phyloP scores from a whole-genome alignment of 2,888 invertebrate genomes.

The Cataglyphis albicans region DNA sequence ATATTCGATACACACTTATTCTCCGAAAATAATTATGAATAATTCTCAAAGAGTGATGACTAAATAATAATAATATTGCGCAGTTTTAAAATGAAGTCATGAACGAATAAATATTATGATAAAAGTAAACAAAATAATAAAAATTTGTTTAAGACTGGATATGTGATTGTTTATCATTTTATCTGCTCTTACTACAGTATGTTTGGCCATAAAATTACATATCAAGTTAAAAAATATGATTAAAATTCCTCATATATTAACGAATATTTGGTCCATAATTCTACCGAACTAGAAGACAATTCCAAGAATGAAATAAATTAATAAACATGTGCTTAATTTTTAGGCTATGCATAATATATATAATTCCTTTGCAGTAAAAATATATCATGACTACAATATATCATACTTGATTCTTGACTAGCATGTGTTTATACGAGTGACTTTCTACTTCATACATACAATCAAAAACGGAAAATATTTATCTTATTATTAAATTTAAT shows the following conservation, averaged over 20 bases:
- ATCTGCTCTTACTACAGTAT: slow-evolving; percentile 8
- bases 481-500: neutral
- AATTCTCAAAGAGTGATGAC: neutral
- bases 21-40: slow-evolving; percentile 8
- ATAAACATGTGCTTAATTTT: slow-evolving; percentile 63
- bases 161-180: slow-evolving; percentile 3
- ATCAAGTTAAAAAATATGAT: slow-evolving; percentile 28
- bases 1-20: neutral
- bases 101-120: neutral
- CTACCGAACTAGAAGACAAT: slow-evolving; percentile 23
- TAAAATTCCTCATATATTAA: slow-evolving; percentile 21
- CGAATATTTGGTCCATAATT: slow-evolving; percentile 33
- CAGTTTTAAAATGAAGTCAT: neutral
- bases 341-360: slow-evolving; percentile 59
- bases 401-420: slow-evolving; percentile 82
- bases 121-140: neutral
- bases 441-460: slow-evolving; percentile 54
- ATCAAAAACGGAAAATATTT: slow-evolving; percentile 2
- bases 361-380: slow-evolving; percentile 80
- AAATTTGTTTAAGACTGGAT: neutral
- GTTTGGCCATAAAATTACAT: neutral
- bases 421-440: slow-evolving; percentile 79
- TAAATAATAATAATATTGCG: slow-evolving; percentile 2
- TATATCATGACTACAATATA: slow-evolving; percentile 81
- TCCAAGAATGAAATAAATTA: slow-evolving; percentile 1